Percentiles rank a stretch among this genome's conserved stretches.
Evolutionary conservation across 2,797 vertebrate genomes (phyloP).

Genomic region (Sebastes cheni): DNA sequence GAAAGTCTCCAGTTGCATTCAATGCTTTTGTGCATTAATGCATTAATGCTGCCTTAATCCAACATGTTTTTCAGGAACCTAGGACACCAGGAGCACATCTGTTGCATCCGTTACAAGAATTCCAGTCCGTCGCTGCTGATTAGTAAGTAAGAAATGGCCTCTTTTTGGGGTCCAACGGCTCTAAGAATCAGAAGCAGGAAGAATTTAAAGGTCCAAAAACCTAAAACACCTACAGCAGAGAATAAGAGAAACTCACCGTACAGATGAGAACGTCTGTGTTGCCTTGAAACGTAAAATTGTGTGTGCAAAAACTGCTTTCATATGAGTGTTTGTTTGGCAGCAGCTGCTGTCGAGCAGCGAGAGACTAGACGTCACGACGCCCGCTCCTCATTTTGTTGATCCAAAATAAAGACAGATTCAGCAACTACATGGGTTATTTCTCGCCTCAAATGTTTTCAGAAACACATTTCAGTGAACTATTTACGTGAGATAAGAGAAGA

Average conservation of each 20-base stretch:
- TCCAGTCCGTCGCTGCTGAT: neutral
- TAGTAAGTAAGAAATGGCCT: neutral
- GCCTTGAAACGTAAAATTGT: neutral
- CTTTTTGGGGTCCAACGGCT: neutral
- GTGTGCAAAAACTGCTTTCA: neutral
- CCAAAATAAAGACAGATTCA: too few species aligned
- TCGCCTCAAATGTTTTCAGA: too few species aligned
- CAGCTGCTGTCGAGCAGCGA: neutral
- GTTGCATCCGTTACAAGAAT: neutral
- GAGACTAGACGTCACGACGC: too few species aligned
- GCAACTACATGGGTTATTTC: rapidly evolving
- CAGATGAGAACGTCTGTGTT: neutral
- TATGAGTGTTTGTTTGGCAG: neutral
- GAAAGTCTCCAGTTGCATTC: neutral
- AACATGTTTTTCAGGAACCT: neutral
- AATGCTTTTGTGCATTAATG: neutral
- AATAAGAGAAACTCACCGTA: neutral
- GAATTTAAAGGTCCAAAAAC: neutral
- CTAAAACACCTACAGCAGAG: neutral
- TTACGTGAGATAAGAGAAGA: too few species aligned
- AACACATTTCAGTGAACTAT: too few species aligned
- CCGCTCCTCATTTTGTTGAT: too few species aligned
- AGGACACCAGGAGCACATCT: neutral
- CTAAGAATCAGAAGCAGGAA: neutral
- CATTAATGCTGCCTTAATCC: neutral